Conservation (phyloP, 2,797 vertebrate genomes). For the Anisognathus igniventris region DNA sequence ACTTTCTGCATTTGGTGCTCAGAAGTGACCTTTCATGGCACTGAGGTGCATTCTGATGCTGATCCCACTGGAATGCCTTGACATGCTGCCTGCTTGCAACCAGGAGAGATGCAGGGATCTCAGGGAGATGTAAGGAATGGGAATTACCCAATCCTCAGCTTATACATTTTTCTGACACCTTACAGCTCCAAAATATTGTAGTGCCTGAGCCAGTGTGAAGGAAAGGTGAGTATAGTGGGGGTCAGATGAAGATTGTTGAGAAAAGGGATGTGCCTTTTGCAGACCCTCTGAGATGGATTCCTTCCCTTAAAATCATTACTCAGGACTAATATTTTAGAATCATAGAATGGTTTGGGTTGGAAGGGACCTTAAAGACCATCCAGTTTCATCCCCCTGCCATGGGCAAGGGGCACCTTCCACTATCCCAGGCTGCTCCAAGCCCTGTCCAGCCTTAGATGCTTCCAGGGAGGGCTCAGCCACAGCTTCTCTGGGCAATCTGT, state of each 20-base stretch:
- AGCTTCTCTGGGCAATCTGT: not conserved
- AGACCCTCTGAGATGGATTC: not conserved
- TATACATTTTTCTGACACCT: not conserved
- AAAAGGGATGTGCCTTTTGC: not conserved
- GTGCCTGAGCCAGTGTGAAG: rapidly evolving
- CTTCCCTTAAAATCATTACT: not conserved
- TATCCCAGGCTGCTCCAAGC: not conserved
- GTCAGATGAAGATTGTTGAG: rapidly evolving
- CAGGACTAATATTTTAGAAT: not conserved
- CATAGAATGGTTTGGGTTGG: not conserved
- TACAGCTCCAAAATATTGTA: not conserved
- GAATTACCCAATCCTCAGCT: not conserved
- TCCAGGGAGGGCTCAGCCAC: not conserved
- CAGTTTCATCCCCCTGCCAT: not conserved
- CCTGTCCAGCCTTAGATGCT: rapidly evolving
- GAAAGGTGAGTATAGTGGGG: not conserved
- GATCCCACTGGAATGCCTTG: not conserved
- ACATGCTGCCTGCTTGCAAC: not conserved
- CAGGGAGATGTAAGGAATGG: not conserved
- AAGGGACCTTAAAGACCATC: not conserved
- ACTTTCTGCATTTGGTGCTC: not conserved
- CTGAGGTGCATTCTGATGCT: not conserved
- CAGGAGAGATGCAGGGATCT: not conserved
- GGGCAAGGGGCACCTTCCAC: not conserved
- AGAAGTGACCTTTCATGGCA: not conserved